Base-by-base conservation (phyloP, 2,888 invertebrate genomes). In the Pantelozetes paolii region DNA sequence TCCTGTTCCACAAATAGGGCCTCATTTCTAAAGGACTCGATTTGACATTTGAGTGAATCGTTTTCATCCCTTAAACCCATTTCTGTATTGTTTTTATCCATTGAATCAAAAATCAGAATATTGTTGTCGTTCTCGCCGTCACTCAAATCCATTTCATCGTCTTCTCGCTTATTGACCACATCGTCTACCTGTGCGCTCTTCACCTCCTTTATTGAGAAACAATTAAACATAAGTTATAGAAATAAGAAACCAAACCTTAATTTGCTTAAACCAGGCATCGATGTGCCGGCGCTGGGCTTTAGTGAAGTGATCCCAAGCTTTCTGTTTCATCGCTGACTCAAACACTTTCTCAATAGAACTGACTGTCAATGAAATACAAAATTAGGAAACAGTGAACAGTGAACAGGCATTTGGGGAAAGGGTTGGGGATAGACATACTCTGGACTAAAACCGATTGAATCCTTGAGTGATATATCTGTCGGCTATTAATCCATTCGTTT, bases 321-420 rank as follows among this genome's bases (percentile, higher is more conserved):
- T 94, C 89, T 96, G 95, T 87, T 94, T 94, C 85, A 90, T 90
- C 83, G 95, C 93, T 82, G 93, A 91, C 84, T 87, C 87, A 88
- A 96, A 95, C 86, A 96, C 93, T 88, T 92, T 91, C 90, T 94
- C 95, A 88, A 96, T 94, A 90, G 95, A 94, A 89, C 92, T 91
- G 90, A 96, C 96, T 96, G 78, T 50, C 26, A 20, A 13, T 18
- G 26, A 5, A 62, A 20, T 30, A 2, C 42, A 71, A 15, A 71
- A 5, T 26, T 28, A 28, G n/a, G n/a, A n/a, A n/a, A n/a, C n/a
- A n/a, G n/a, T n/a, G n/a, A n/a, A n/a, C n/a, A n/a, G n/a, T n/a
- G 36, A 36, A 36, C 36, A 5, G 36, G 36, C 11, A 36, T 36
- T 36, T 8, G 36, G 11, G 11, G n/a, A 18, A 71, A 2, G 13